Conservation (phyloP, 1,140 invertebrate species). For the Cyclina sinensis region DNA sequence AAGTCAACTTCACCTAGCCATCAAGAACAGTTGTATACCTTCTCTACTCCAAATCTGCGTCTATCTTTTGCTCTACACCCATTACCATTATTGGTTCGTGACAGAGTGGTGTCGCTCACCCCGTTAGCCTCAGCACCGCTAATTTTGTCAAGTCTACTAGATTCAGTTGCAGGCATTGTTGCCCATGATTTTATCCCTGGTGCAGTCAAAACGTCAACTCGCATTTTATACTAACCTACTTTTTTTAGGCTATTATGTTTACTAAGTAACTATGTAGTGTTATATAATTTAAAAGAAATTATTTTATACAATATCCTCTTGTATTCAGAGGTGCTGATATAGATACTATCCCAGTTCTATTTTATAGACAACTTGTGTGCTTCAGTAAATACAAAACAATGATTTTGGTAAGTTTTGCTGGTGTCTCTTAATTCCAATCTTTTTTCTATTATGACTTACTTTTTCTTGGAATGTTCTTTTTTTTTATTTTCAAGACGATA, state of each 20-base stretch:
- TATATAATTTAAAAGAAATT: too few species aligned
- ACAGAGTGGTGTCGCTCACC: neutral
- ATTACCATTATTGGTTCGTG: slow-evolving; percentile 5
- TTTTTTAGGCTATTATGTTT: too few species aligned
- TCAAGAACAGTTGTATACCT: slow-evolving; percentile 55
- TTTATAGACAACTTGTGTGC: too few species aligned
- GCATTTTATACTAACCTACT: slow-evolving; percentile 47
- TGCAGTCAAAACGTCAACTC: slow-evolving; percentile 50
- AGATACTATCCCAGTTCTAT: too few species aligned
- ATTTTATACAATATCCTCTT: too few species aligned
- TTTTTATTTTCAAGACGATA: too few species aligned
- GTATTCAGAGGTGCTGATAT: too few species aligned
- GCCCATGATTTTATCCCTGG: slow-evolving; percentile 55
- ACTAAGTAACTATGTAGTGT: too few species aligned
- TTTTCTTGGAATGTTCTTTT: neutral
- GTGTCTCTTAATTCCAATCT: too few species aligned
- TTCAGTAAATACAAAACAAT: too few species aligned
- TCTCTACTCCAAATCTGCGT: slow-evolving; percentile 21
- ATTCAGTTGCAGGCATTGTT: slow-evolving; percentile 49
- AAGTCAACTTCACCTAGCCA: too few species aligned
- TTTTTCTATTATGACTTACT: neutral
- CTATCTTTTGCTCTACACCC: slow-evolving; percentile 36
- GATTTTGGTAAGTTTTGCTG: too few species aligned
- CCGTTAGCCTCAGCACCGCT: slow-evolving; percentile 33
- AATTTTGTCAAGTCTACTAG: slow-evolving; percentile 21